Evolutionary conservation across 2,888 invertebrate species (phyloP), one percentile per base, ranked within the genome.

Genomic region (Slavum lentiscoides): DNA sequence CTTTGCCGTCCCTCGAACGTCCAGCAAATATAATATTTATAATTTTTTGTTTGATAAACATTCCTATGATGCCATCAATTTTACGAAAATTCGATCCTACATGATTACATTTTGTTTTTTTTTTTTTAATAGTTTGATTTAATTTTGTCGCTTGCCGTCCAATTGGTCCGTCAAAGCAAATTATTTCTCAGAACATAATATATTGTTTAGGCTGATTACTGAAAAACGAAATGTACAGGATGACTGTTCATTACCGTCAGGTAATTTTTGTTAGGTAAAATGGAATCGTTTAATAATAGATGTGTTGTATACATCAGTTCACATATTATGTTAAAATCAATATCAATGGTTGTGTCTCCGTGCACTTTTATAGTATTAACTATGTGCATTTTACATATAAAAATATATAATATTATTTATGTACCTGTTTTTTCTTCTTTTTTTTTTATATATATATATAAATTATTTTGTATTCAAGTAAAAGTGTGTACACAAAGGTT

Each of bases 1-100:
- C 70, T 80, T 72, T 66, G 72, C 80, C 80, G 80, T 80, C 80
- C 80, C 80, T 72, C 58, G 23, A 80, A 72, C 80, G 80, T 80
- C 80, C 80, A 80, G 53, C 66, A 55, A 70, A 77, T 53, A 39
- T 39, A 19, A 43, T 58, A 39, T 68, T 30, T 9, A 5, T 43
- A 43, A 53, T 62, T 62, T 62, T 62, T 39, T 55, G 53, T 80
- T 62, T 70, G 19, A 80, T 55, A 62, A 80, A 80, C 80, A 80
- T 80, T 80, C 80, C 80, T 72, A 76, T 19, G 9, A 43, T 30
- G 30, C 30, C 59, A 30, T 62, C 30, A 49, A 77, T 21, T 21
- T 43, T 9, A 62, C 21, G 39, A 15, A 43, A 59, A 30, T 70
- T 43, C 43, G 43, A 23, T 15, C 17, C 53, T 30, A n/a, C 62